Conservation (phyloP, 37 sponge, comb jelly and placozoan genomes). For the Oscarella lobularis region DNA sequence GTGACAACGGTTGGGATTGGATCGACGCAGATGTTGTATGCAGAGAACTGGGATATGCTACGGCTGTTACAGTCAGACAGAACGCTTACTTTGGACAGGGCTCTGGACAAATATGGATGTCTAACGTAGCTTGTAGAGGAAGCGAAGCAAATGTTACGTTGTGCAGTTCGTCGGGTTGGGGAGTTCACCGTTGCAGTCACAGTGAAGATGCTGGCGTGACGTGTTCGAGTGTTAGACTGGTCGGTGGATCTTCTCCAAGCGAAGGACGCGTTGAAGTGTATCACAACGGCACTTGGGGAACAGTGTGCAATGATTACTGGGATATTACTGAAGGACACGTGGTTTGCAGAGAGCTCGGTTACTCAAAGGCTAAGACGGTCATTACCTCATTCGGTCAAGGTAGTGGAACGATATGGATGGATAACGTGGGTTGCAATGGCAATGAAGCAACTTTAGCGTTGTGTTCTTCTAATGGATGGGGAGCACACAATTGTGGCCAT, state of each 20-base stretch:
- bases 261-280: constrained; percentile 31
- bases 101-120: constrained; percentile 48
- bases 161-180: not conserved
- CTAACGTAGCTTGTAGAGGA: constrained; percentile 12
- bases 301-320: no score
- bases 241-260: not conserved
- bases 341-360: constrained; percentile 13
- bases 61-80: not conserved
- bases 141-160: not conserved
- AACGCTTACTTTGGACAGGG: constrained; percentile 6
- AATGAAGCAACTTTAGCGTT: no score
- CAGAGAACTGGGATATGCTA: not conserved
- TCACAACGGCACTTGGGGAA: no score
- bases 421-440: no score
- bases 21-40: not conserved
- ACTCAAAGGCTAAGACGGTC: no score
- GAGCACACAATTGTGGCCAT: no score
- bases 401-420: no score
- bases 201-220: not conserved
- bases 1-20: not conserved
- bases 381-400: no score
- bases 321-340: no score
- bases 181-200: not conserved
- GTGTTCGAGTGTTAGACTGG: not conserved
- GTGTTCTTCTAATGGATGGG: no score